Evolutionary conservation across 2,888 invertebrate species (phyloP).

Genomic region (Ypsolopha sequella): DNA sequence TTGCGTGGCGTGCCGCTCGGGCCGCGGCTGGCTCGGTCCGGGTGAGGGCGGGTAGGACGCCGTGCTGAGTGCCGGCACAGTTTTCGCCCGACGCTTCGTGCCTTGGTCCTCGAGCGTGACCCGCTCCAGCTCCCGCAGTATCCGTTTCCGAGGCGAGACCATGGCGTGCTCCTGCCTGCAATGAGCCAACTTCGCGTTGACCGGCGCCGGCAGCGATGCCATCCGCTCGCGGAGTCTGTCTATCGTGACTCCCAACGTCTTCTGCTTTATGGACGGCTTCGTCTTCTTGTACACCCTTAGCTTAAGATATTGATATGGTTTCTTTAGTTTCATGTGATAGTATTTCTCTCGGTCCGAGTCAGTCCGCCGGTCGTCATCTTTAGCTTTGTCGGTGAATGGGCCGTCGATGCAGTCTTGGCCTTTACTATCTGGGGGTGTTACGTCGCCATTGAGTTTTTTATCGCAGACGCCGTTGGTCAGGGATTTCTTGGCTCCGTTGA

Average conservation of each 20-base stretch:
- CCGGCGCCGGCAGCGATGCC: conserved; percentile 40
- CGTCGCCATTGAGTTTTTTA: conserved; percentile 36
- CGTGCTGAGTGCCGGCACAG: conserved; percentile 52
- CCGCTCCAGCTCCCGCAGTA: conserved; percentile 84
- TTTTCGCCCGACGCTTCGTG: conserved; percentile 70
- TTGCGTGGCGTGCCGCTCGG: conserved; percentile 16
- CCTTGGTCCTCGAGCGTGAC: conserved; percentile 79
- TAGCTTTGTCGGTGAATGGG: conserved; percentile 14
- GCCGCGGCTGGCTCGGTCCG: conserved; percentile 16
- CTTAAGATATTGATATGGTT: conserved; percentile 64
- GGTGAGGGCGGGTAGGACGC: conserved; percentile 23
- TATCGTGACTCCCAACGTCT: conserved; percentile 39
- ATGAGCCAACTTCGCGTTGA: conserved; percentile 53
- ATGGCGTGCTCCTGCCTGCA: conserved; percentile 68
- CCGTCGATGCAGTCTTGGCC: conserved; percentile 13
- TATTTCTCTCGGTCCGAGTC: conserved; percentile 54
- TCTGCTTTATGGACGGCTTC: conserved; percentile 37
- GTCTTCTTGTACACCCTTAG: conserved; percentile 62
- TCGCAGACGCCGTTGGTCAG: conserved; percentile 26
- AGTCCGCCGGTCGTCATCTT: conserved; percentile 35
- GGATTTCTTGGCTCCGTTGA: conserved; percentile 23
- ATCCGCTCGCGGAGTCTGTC: conserved; percentile 49
- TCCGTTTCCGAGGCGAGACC: conserved; percentile 86
- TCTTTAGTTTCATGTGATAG: conserved; percentile 64
- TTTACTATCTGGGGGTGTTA: conserved; percentile 28